phyloP scores from a whole-genome alignment of 2,888 invertebrate species.

The Patella ulyssiponensis region DNA sequence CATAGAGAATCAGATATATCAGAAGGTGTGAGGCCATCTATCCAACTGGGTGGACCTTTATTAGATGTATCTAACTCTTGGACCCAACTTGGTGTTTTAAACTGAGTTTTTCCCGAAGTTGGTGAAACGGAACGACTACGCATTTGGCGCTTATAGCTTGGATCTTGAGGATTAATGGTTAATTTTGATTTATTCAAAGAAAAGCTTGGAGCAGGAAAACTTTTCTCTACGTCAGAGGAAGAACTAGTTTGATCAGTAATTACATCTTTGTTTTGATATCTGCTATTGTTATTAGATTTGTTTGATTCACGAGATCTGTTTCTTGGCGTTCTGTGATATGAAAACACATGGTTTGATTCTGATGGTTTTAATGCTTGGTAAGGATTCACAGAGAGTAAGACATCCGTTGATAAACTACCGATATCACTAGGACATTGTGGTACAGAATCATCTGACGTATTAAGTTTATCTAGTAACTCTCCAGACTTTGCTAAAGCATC shows the following conservation, averaged over 20 bases:
- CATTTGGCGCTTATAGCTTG: background rate
- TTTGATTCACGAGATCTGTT: slow-evolving; percentile 22
- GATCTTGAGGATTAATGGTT: background rate
- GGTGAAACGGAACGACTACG: slow-evolving; percentile 24
- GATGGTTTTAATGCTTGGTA: slow-evolving; percentile 27
- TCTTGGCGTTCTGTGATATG: slow-evolving; percentile 45
- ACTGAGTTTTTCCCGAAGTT: slow-evolving; percentile 10
- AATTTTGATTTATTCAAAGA: background rate
- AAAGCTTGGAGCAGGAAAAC: background rate
- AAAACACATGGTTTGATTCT: slow-evolving; percentile 49
- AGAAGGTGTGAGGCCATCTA: slow-evolving; percentile 50
- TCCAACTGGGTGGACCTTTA: slow-evolving; percentile 55
- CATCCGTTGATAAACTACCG: slow-evolving; percentile 50
- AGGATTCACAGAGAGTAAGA: slow-evolving; percentile 50
- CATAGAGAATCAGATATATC: slow-evolving; percentile 34
- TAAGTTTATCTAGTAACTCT: slow-evolving; percentile 43
- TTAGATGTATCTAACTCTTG: slow-evolving; percentile 49
- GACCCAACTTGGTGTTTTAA: slow-evolving; percentile 41
- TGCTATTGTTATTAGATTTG: background rate
- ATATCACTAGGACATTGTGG: slow-evolving; percentile 48
- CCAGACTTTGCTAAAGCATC: slow-evolving; percentile 53
- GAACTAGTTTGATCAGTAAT: background rate
- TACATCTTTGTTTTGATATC: too few relatives aligned
- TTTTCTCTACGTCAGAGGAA: slow-evolving; percentile 8
- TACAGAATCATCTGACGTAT: slow-evolving; percentile 37